Percentiles rank a stretch among this genome's conserved stretches.
Evolutionary conservation across 2,797 vertebrate species (phyloP).

Genomic region (Melanogrammus aeglefinus): DNA sequence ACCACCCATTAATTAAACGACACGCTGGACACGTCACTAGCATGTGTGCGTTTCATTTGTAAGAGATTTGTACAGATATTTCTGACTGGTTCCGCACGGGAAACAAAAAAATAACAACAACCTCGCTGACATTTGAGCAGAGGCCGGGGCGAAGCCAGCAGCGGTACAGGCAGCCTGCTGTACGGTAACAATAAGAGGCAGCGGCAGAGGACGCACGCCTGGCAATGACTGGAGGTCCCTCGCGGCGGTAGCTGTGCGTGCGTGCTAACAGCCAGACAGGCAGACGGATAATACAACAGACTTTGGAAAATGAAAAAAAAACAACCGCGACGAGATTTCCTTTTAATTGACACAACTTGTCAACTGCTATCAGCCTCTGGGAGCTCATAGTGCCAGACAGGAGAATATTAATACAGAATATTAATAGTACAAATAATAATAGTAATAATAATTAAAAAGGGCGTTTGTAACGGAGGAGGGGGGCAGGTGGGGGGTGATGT

Average conservation of each 20-base stretch:
- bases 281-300: constrained; percentile 38
- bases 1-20: not conserved
- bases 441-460: not conserved
- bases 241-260: constrained; percentile 33
- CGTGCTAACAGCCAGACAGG: constrained; percentile 34
- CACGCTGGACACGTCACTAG: not conserved
- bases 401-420: constrained; percentile 42
- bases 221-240: constrained; percentile 43
- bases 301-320: constrained; percentile 45
- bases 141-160: not conserved
- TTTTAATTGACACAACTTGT: constrained; percentile 75
- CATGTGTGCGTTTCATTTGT: too few relatives aligned
- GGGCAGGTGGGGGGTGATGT: constrained; percentile 23
- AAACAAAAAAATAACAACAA: not conserved
- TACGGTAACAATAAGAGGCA: constrained; percentile 42
- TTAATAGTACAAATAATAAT: constrained; percentile 39
- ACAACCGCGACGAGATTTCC: constrained; percentile 53
- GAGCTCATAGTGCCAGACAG: constrained; percentile 64
- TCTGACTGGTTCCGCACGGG: too few relatives aligned
- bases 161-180: not conserved
- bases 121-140: constrained; percentile 8
- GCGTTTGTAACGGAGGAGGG: not conserved
- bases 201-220: constrained; percentile 24
- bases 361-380: constrained; percentile 57
- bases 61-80: not conserved